Conservation (phyloP, 2,797 vertebrate species). For the Sebastes trivittatus region DNA sequence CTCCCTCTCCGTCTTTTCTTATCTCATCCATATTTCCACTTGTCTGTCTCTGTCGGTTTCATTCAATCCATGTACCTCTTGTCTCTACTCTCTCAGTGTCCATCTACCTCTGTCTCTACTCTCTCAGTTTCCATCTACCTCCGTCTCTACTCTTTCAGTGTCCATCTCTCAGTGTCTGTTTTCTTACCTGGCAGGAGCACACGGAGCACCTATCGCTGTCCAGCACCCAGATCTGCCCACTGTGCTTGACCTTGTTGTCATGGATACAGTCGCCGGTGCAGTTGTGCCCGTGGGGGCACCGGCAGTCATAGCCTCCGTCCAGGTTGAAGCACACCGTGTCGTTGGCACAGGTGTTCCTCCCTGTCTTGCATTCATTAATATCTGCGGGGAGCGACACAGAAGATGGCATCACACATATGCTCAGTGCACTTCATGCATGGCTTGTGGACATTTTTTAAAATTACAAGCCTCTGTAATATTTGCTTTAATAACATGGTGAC, state of each 20-base stretch:
- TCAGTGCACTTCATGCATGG: constrained; percentile 11
- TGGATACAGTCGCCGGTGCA: constrained; percentile 97
- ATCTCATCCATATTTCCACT: background rate
- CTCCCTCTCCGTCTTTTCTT: background rate
- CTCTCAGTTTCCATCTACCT: background rate
- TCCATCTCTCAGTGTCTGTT: constrained; percentile 1
- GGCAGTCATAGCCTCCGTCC: constrained; percentile 97
- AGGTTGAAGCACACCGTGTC: constrained; percentile 98
- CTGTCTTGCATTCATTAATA: constrained; percentile 95
- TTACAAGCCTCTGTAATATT: background rate
- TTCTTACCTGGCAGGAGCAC: constrained; percentile 95
- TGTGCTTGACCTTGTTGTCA: constrained; percentile 95
- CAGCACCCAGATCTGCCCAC: constrained; percentile 97
- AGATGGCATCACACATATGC: constrained; percentile 46
- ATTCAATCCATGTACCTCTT: background rate
- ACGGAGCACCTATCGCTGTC: constrained; percentile 96
- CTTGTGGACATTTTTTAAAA: background rate
- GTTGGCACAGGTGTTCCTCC: constrained; percentile 95
- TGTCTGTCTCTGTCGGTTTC: constrained; percentile 1
- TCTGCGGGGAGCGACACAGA: constrained; percentile 79
- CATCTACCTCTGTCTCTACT: background rate
- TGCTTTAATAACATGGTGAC: background rate
- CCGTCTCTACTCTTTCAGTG: background rate
- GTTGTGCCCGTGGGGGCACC: constrained; percentile 97
- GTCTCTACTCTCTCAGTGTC: background rate